phyloP scores from a whole-genome alignment of 1,140 invertebrate species.

The Ceratina japonica region DNA sequence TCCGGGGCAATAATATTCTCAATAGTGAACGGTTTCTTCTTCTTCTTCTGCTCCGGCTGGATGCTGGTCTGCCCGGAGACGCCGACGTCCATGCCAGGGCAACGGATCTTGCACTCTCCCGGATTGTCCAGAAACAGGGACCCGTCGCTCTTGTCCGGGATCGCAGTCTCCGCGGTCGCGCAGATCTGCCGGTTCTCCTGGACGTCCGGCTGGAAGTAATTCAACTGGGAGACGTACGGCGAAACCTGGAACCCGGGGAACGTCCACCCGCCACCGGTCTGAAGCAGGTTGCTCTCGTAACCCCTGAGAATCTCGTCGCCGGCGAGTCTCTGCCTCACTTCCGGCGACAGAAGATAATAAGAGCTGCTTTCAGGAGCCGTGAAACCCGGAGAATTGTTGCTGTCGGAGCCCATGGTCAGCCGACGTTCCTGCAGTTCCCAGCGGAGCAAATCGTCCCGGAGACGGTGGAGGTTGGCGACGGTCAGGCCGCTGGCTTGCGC shows the following conservation, averaged over 20 bases:
- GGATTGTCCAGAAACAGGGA: slow-evolving; percentile 40
- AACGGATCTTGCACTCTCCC: slow-evolving; percentile 20
- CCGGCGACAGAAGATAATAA: slow-evolving; percentile 70
- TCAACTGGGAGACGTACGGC: slow-evolving; percentile 62
- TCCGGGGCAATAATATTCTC: slow-evolving; percentile 92
- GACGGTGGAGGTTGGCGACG: slow-evolving; percentile 73
- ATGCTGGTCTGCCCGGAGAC: slow-evolving; percentile 18
- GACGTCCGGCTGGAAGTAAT: slow-evolving; percentile 55
- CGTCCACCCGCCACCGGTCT: slow-evolving; percentile 67
- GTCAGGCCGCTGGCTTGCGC: slow-evolving; percentile 60
- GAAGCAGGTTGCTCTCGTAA: slow-evolving; percentile 69
- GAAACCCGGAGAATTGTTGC: slow-evolving; percentile 59
- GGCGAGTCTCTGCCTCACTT: slow-evolving; percentile 66
- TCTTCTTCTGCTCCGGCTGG: slow-evolving; percentile 72
- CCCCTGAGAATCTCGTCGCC: slow-evolving; percentile 60
- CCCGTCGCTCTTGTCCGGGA: slow-evolving; percentile 20
- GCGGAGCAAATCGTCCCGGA: slow-evolving; percentile 74
- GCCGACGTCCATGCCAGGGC: slow-evolving; percentile 6
- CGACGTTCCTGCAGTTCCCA: slow-evolving; percentile 82
- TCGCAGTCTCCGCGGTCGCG: slow-evolving; percentile 22
- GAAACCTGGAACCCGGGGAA: slow-evolving; percentile 67
- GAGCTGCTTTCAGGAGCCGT: slow-evolving; percentile 72
- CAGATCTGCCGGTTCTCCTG: slow-evolving; percentile 42
- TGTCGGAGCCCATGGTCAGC: slow-evolving; percentile 78
- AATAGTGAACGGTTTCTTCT: slow-evolving; percentile 89